These are phyloP conservation scores for Forficula auricularia DNA, from an alignment of 1,140 invertebrate genomes.

Conservation along the genomic window DNA sequence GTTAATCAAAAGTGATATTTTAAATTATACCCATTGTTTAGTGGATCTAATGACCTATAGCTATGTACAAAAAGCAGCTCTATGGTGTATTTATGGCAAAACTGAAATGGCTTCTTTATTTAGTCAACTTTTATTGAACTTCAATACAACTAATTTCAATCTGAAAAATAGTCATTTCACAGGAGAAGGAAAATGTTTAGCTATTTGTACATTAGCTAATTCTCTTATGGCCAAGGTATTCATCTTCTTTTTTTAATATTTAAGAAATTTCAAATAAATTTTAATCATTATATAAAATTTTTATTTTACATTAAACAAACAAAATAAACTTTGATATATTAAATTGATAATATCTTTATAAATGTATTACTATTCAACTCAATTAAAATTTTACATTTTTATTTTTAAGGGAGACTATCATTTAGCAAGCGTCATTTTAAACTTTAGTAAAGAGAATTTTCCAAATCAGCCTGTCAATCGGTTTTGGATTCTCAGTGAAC, in stretches of 20 bases:
- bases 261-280: neutral
- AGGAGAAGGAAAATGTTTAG: slow-evolving; percentile 48
- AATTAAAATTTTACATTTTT: too few relatives aligned
- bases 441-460: slow-evolving; percentile 38
- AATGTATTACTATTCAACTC: too few relatives aligned
- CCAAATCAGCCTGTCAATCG: slow-evolving; percentile 37
- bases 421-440: slow-evolving; percentile 32
- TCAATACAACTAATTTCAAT: slow-evolving; percentile 42
- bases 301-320: too few relatives aligned
- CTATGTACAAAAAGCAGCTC: slow-evolving; percentile 56
- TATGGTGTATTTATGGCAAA: slow-evolving; percentile 77
- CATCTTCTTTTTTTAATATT: slow-evolving; percentile 4
- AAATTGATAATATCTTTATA: too few relatives aligned
- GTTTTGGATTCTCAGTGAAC: slow-evolving; percentile 51
- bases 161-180: slow-evolving; percentile 38
- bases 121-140: slow-evolving; percentile 56
- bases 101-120: slow-evolving; percentile 60
- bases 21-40: slow-evolving; percentile 71
- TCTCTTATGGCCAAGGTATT: slow-evolving; percentile 35
- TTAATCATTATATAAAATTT: neutral
- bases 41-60: slow-evolving; percentile 60
- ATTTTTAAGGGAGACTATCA: slow-evolving; percentile 34
- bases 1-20: slow-evolving; percentile 61
- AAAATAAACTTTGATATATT: too few relatives aligned
- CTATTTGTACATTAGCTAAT: slow-evolving; percentile 48